A percentile compares a stretch with the other conserved stretches of the same genome.
These are phyloP conservation scores for Diaperis boleti DNA, from an alignment of 2,888 invertebrate genomes.

Conservation along the genomic window DNA sequence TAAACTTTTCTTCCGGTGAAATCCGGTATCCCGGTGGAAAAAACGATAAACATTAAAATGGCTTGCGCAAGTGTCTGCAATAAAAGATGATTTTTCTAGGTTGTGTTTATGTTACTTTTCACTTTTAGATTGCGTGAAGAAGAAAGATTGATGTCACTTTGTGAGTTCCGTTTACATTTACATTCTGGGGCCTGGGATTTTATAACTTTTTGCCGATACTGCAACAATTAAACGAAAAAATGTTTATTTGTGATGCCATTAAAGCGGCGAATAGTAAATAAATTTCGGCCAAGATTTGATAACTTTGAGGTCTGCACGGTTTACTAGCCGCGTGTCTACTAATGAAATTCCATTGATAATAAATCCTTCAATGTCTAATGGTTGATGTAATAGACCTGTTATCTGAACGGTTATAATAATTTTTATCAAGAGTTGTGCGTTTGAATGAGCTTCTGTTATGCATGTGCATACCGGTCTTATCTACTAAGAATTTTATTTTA, in stretches of 20 bases:
- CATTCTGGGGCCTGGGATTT: conserved; percentile 12
- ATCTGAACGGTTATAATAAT: conserved; percentile 11
- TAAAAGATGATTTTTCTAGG: conserved; percentile 35
- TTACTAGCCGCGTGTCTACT: background rate
- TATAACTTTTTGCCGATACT: conserved; percentile 12
- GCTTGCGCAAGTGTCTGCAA: conserved; percentile 30
- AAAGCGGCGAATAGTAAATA: too few species aligned
- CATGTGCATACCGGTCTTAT: conserved; percentile 5
- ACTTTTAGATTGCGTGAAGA: conserved; percentile 37
- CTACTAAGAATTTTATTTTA: conserved; percentile 12
- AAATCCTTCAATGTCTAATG: conserved; percentile 3
- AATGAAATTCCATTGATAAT: conserved; percentile 22
- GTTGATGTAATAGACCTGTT: conserved; percentile 23
- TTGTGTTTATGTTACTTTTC: conserved; percentile 39
- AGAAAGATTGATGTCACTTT: conserved; percentile 40
- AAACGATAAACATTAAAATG: conserved; percentile 16
- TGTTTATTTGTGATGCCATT: background rate
- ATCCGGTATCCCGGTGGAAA: background rate
- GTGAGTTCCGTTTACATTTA: conserved; percentile 34
- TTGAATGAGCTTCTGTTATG: conserved; percentile 22
- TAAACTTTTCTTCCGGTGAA: background rate
- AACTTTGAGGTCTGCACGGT: background rate
- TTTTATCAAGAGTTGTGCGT: conserved; percentile 25
- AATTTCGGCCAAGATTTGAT: background rate
- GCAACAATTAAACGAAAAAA: background rate